A percentile compares a stretch with the other conserved stretches of the same genome.
Conservation (phyloP, 2,888 invertebrate genomes). For the Silvanus unidentatus region DNA sequence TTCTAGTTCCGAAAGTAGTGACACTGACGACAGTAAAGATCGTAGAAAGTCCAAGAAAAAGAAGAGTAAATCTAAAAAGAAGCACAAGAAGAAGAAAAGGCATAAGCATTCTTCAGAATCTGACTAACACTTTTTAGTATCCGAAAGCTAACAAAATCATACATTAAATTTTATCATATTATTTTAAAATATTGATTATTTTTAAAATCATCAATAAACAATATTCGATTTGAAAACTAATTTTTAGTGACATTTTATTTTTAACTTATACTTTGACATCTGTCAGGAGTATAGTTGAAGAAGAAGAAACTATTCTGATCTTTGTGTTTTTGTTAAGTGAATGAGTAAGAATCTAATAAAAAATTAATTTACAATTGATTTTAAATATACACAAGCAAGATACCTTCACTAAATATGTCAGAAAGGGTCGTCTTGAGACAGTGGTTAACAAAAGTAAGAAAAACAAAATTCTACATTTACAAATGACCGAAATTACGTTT, state of each 20-base stretch:
- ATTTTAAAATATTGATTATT: no score
- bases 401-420: no score
- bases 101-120: slow-evolving; percentile 21
- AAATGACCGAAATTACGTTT: slow-evolving; percentile 1
- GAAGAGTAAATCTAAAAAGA: slow-evolving; percentile 34
- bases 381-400: no score
- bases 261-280: no score
- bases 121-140: no score
- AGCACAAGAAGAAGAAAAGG: slow-evolving; percentile 40
- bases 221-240: no score
- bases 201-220: no score
- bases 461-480: background rate
- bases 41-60: slow-evolving; percentile 24
- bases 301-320: slow-evolving; percentile 35
- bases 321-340: no score
- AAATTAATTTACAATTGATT: background rate
- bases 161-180: no score
- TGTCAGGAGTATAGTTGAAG: slow-evolving; percentile 38
- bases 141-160: no score
- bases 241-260: no score
- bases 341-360: background rate
- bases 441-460: slow-evolving; percentile 48
- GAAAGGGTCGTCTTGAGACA: slow-evolving; percentile 40
- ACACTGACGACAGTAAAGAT: slow-evolving; percentile 22
- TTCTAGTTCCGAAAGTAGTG: slow-evolving; percentile 29